A percentile compares a stretch with the other conserved stretches of the same genome.
Evolutionary conservation across 2,888 invertebrate genomes (phyloP).

Genomic region (Aethes cnicana): DNA sequence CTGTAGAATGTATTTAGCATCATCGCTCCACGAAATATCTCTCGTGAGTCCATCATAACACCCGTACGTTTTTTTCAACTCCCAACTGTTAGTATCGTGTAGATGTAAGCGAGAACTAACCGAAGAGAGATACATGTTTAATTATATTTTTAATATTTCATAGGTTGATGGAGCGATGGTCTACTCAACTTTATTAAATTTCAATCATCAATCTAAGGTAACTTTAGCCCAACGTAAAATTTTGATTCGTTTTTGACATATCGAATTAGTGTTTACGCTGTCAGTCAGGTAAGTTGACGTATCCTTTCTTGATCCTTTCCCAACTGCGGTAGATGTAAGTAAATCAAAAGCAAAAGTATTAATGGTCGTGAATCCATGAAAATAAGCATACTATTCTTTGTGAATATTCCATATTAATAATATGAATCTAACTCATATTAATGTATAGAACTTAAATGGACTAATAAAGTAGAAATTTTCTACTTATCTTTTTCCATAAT

Average conservation of each 20-base stretch:
- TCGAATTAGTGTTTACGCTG: neutral
- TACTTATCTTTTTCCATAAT: neutral
- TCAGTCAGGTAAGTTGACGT: neutral
- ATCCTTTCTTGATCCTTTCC: too few species aligned
- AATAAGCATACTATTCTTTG: too few species aligned
- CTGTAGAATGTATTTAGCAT: slow-evolving; percentile 77
- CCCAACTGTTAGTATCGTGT: slow-evolving; percentile 79
- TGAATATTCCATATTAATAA: too few species aligned
- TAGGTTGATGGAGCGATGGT: slow-evolving; percentile 18
- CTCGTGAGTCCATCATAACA: slow-evolving; percentile 69
- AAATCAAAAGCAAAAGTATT: too few species aligned
- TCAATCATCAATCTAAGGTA: slow-evolving; percentile 18
- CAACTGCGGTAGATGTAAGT: too few species aligned
- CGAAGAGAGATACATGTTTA: slow-evolving; percentile 81
- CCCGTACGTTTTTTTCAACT: slow-evolving; percentile 76
- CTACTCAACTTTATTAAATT: slow-evolving; percentile 9
- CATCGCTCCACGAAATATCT: slow-evolving; percentile 77
- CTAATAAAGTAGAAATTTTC: too few species aligned
- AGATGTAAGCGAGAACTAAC: slow-evolving; percentile 80
- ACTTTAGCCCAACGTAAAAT: slow-evolving; percentile 28
- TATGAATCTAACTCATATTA: too few species aligned
- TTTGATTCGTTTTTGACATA: slow-evolving; percentile 27
- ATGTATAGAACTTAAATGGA: too few species aligned
- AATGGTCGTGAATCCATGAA: too few species aligned
- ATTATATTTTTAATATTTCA: neutral